A percentile compares a stretch with the other conserved stretches of the same genome.
These are phyloP conservation scores for Heliconius himera DNA, from an alignment of 1,140 invertebrate genomes.

Conservation along the genomic window DNA sequence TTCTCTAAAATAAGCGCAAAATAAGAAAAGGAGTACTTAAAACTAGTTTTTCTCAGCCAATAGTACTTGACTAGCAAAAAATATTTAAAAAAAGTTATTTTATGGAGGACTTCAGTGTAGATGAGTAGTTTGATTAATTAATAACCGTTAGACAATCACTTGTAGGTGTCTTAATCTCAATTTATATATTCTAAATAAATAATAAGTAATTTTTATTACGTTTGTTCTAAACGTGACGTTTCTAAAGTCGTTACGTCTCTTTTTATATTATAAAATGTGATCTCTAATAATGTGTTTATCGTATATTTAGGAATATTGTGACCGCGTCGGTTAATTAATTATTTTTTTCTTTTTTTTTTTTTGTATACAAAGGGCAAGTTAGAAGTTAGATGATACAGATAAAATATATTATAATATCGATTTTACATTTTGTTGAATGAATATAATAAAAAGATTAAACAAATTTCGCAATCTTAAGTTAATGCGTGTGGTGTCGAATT, in stretches of 20 bases:
- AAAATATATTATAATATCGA: neutral
- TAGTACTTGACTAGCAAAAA: neutral
- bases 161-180: constrained; percentile 55
- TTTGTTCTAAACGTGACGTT: constrained; percentile 42
- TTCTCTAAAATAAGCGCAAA: neutral
- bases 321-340: constrained; percentile 51
- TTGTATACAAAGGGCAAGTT: neutral
- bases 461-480: too few relatives aligned
- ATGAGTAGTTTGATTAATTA: constrained; percentile 22
- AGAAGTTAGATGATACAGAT: too few relatives aligned
- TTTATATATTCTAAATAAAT: constrained; percentile 64
- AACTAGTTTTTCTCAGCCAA: neutral
- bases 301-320: constrained; percentile 59
- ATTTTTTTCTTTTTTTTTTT: constrained; percentile 13
- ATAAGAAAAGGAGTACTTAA: neutral
- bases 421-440: too few relatives aligned
- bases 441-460: too few relatives aligned
- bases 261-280: constrained; percentile 62
- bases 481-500: too few relatives aligned
- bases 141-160: constrained; percentile 44
- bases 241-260: constrained; percentile 46
- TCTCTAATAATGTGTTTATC: constrained; percentile 54
- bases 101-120: constrained; percentile 13
- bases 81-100: neutral
- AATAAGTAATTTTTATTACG: constrained; percentile 60